Conservation (phyloP, 2,797 vertebrate species). For the Buphagus erythrorhynchus region DNA sequence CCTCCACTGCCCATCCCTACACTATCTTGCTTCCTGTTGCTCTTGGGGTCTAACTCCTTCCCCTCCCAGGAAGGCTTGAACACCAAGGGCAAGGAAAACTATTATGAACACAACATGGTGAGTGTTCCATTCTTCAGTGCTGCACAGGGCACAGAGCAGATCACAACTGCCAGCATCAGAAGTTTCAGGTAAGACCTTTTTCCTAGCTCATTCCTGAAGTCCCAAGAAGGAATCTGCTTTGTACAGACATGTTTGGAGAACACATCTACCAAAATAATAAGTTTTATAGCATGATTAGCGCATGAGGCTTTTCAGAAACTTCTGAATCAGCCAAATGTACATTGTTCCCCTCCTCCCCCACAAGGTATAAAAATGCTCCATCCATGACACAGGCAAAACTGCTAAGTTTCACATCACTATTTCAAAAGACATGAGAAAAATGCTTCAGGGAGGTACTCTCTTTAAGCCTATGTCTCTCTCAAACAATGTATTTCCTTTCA, state of each 20-base stretch:
- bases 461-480: not conserved
- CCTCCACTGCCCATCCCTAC: not conserved
- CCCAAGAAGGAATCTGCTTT: not conserved
- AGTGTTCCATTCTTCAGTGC: not conserved
- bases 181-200: not conserved
- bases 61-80: not conserved
- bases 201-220: not conserved
- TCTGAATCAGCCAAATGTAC: not conserved
- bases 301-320: not conserved
- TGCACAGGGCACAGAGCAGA: not conserved
- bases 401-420: not conserved
- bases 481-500: not conserved
- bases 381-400: not conserved
- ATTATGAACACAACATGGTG: accelerated
- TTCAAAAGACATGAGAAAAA: not conserved
- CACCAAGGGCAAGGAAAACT: not conserved
- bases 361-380: accelerated
- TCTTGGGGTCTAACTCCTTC: not conserved
- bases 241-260: not conserved
- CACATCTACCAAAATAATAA: not conserved
- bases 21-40: not conserved
- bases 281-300: not conserved
- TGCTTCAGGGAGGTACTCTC: not conserved
- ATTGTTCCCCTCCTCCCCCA: not conserved
- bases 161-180: not conserved